These are phyloP conservation scores for Pachyrhynchus sulphureomaculatus DNA, from an alignment of 1,140 invertebrate genomes.

Conservation along the genomic window DNA sequence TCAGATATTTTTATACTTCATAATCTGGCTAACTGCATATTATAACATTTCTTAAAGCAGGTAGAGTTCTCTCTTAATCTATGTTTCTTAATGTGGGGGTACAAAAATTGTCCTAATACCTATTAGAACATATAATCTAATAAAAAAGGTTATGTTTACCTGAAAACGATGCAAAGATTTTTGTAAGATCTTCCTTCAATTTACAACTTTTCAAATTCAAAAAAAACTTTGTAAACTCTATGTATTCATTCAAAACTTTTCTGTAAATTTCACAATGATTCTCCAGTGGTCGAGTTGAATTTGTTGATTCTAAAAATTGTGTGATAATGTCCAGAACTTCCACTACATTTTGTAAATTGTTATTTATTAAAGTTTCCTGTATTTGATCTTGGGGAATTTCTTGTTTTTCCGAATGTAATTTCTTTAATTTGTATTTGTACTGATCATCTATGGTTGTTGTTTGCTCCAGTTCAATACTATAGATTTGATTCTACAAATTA, in stretches of 20 bases:
- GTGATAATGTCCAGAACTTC: constrained; percentile 17
- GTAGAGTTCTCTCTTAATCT: too few species aligned
- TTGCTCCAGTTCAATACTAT: constrained; percentile 3
- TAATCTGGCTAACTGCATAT: too few species aligned
- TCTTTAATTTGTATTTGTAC: neutral
- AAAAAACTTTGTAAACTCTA: constrained; percentile 41
- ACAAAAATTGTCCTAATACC: too few species aligned
- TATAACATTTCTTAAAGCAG: too few species aligned
- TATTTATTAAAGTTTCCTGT: neutral
- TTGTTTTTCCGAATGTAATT: neutral
- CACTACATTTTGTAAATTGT: constrained; percentile 7
- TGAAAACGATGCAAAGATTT: constrained; percentile 22
- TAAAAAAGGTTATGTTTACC: constrained; percentile 15
- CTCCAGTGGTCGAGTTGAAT: neutral
- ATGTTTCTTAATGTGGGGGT: too few species aligned
- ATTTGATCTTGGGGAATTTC: constrained; percentile 2
- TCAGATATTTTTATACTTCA: too few species aligned
- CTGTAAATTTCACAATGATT: constrained; percentile 33
- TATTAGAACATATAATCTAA: too few species aligned
- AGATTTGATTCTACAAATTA: constrained; percentile 23
- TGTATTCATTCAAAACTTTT: constrained; percentile 40
- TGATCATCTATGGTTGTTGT: neutral
- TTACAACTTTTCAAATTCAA: constrained; percentile 37
- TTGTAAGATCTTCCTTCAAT: constrained; percentile 36
- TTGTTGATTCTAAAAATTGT: constrained; percentile 16